Evolutionary conservation across 2,113 vertebrate species (phyloP).

Genomic region (Empidonax traillii): DNA sequence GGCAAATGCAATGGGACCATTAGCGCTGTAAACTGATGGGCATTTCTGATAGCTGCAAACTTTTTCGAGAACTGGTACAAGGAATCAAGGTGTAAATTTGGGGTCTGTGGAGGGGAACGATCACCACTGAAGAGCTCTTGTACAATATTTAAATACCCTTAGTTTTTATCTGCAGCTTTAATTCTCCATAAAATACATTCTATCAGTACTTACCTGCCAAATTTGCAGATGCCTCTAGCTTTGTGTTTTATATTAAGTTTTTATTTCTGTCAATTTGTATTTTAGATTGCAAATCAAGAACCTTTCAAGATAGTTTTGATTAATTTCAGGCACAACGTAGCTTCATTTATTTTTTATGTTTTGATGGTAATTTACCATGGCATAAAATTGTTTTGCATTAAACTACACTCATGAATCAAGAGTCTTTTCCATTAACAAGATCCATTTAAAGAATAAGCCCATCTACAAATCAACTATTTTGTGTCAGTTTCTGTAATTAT

Average conservation of each 20-base stretch:
- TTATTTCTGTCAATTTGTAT: slow-evolving; percentile 61
- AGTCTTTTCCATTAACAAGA: slow-evolving; percentile 45
- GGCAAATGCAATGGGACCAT: background rate
- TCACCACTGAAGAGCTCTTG: background rate
- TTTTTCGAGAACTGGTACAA: background rate
- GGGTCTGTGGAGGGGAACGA: background rate
- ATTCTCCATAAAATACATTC: slow-evolving; percentile 17
- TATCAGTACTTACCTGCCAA: background rate
- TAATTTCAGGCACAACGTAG: slow-evolving; percentile 11
- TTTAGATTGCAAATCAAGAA: slow-evolving; percentile 59
- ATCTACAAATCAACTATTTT: slow-evolving; percentile 50
- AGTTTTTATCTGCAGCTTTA: slow-evolving; percentile 31
- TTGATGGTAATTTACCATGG: slow-evolving; percentile 48
- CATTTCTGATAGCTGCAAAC: background rate
- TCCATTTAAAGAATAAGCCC: slow-evolving; percentile 5
- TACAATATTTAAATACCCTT: slow-evolving; percentile 49
- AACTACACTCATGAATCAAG: slow-evolving; percentile 51
- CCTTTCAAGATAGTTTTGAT: slow-evolving; percentile 53
- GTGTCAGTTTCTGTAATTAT: slow-evolving; percentile 52
- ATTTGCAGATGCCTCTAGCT: background rate
- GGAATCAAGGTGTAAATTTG: background rate
- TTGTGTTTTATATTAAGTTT: slow-evolving; percentile 49
- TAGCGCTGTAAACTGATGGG: background rate
- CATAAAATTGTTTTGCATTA: slow-evolving; percentile 61
- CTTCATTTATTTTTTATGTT: slow-evolving; percentile 59